These are phyloP conservation scores for Odobenus rosmarus DNA, from an alignment of 2,113 vertebrate genomes.

Conservation along the genomic window DNA sequence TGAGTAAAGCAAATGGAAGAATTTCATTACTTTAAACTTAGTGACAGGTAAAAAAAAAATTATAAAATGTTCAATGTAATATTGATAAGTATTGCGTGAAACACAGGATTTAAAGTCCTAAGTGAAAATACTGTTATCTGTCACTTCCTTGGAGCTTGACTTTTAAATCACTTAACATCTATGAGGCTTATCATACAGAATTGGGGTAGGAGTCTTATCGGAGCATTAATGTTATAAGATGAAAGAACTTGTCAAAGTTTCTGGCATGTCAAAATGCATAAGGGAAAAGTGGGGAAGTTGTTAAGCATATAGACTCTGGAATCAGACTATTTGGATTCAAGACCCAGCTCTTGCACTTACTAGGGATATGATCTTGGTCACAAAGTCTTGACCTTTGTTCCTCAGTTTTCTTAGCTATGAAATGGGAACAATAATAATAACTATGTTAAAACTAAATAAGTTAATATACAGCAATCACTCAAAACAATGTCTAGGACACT, in stretches of 20 bases:
- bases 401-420: neutral
- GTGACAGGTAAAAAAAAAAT: neutral
- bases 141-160: neutral
- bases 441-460: neutral
- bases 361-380: neutral
- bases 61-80: neutral
- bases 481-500: neutral
- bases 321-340: neutral
- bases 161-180: neutral
- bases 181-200: neutral
- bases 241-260: neutral
- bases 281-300: neutral
- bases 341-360: neutral
- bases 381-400: neutral
- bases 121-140: neutral
- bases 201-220: neutral
- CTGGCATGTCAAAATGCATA: neutral
- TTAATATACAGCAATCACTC: neutral
- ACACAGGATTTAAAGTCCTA: neutral
- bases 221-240: neutral
- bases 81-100: neutral
- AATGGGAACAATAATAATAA: neutral
- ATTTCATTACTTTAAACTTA: neutral
- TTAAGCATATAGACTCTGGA: neutral
- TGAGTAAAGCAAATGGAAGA: conserved; percentile 1